phyloP scores from a whole-genome alignment of 2,888 invertebrate species.

The Cerceris rybyensis region DNA sequence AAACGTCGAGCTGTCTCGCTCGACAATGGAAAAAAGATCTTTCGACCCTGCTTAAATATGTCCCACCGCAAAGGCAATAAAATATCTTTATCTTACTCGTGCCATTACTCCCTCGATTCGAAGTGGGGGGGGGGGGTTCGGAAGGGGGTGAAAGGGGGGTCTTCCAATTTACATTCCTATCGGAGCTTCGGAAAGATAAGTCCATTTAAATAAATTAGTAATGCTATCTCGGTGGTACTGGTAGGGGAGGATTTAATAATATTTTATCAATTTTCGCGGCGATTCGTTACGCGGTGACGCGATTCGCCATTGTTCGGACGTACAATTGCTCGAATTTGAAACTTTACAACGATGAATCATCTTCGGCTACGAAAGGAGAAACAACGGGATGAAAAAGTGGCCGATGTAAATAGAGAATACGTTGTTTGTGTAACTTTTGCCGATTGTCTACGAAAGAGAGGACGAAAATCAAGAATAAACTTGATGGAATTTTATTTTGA shows the following conservation, averaged over 20 bases:
- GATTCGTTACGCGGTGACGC: conserved; percentile 76
- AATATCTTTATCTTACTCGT: conserved; percentile 81
- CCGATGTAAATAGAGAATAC: too few relatives aligned
- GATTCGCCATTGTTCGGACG: conserved; percentile 46
- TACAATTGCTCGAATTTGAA: conserved; percentile 55
- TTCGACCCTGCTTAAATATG: conserved; percentile 77
- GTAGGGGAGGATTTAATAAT: conserved; percentile 77
- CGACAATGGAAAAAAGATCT: conserved; percentile 54
- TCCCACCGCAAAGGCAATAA: conserved; percentile 79
- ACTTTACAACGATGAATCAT: conserved; percentile 60
- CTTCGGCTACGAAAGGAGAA: conserved; percentile 23
- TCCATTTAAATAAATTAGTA: conserved; percentile 82
- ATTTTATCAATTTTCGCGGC: conserved; percentile 81
- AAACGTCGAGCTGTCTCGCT: conserved; percentile 15
- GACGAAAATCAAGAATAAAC: too few relatives aligned
- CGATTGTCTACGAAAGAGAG: too few relatives aligned
- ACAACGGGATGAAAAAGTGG: conserved; percentile 8
- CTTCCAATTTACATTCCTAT: conserved; percentile 81
- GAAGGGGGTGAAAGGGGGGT: background rate
- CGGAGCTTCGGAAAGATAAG: conserved; percentile 81
- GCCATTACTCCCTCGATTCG: conserved; percentile 81
- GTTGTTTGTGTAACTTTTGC: too few relatives aligned
- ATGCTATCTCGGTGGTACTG: conserved; percentile 76
- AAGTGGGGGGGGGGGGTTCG: conserved; percentile 35
- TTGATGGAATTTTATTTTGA: too few relatives aligned